These are phyloP conservation scores for Oryzaephilus surinamensis DNA, from an alignment of 1,140 invertebrate species.

Conservation along the genomic window DNA sequence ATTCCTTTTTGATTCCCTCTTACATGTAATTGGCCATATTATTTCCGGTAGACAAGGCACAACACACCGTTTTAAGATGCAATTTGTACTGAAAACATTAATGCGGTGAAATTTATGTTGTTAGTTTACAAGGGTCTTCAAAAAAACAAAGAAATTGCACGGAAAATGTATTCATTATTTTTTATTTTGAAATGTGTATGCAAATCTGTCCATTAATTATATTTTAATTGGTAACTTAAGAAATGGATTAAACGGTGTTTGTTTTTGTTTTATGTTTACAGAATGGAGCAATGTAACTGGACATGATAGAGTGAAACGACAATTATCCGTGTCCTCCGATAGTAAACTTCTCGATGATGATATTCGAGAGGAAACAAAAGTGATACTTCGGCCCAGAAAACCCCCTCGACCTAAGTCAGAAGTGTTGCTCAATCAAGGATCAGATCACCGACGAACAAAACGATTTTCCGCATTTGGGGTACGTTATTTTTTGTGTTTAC, in stretches of 20 bases:
- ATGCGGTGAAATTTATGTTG: no score
- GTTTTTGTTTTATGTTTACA: conserved; percentile 37
- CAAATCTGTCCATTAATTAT: conserved; percentile 11
- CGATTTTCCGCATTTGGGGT: conserved; percentile 87
- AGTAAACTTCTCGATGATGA: conserved; percentile 79
- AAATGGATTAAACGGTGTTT: background rate
- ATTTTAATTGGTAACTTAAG: conserved; percentile 1
- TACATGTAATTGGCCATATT: no score
- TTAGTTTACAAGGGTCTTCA: no score
- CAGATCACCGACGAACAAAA: conserved; percentile 62
- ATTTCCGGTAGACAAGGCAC: no score
- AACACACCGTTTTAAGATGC: no score
- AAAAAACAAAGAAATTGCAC: no score
- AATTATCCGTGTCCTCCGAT: conserved; percentile 82
- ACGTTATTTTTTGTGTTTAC: conserved; percentile 36
- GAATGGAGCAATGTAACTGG: conserved; percentile 67
- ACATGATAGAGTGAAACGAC: conserved; percentile 72
- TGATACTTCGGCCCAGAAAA: conserved; percentile 77
- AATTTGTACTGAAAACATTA: no score
- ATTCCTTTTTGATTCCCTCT: no score
- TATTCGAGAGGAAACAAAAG: conserved; percentile 71
- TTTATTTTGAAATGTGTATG: conserved; percentile 9
- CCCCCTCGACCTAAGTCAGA: conserved; percentile 82
- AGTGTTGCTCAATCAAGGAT: conserved; percentile 64
- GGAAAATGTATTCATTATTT: no score